Base-by-base conservation (phyloP, 2,113 vertebrate genomes). In the Colius striatus region DNA sequence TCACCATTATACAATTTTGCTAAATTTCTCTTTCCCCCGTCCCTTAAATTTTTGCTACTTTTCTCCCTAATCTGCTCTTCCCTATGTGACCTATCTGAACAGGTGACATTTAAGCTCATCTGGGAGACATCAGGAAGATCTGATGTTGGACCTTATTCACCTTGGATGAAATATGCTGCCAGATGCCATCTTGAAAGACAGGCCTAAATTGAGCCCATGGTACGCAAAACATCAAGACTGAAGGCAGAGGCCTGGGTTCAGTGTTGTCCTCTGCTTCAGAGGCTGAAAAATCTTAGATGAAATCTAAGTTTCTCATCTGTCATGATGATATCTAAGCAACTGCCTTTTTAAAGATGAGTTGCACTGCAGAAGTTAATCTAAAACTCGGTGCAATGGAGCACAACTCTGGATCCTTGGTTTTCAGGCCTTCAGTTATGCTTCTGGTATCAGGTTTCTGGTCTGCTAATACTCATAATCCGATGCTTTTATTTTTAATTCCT, bases 341-440 rank as follows among this genome's bases (percentile, higher is more conserved):
- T 0, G 0, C 2, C 6, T 17, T 66, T 58, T 23, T 74, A 60
- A 68, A 41, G 6, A 4, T 34, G n/a, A 74, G 18, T 11, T 58
- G 13, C 16, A 45, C 7, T 43, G 36, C 8, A 73, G 60, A 78
- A 57, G 34, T 34, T 16, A 47, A 38, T 23, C 6, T 14, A 51
- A 55, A 81, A 50, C 30, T 43, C 58, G 13, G 12, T 22, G 19
- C 1, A 1, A 57, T 23, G 41, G 32, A 78, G 14, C 19, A 57
- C 17, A 67, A 10, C 34, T 82, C 32, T 57, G 26, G 27, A 60
- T n/a, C 26, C 15, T 65, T 53, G 36, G 3, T 60, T 81, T 84
- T 75, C 62, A 78, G 32, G 13, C 16, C 57, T 81, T 62, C 29
- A 71, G 2, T 50, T 54, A 43, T 13, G 11, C 5, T 78, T 76